Base-by-base conservation (phyloP, 2,888 invertebrate species). In the Chrysolina oricalcia region DNA sequence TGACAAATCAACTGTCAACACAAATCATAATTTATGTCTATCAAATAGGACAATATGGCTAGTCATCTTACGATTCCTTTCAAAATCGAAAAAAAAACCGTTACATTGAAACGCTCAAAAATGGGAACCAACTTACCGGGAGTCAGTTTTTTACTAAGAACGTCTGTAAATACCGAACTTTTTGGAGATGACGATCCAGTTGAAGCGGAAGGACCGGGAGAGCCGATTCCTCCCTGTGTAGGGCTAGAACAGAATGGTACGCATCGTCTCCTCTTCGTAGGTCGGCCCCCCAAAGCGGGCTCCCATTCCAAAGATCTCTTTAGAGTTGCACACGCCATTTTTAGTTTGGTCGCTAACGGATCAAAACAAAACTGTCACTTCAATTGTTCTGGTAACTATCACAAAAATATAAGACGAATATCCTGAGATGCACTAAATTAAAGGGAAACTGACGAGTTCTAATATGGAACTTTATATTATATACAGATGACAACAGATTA, bases 271-370 rank as follows among this genome's bases (percentile, higher is more conserved):
- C 97, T 92, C 90, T 97, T 98, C 41, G 94, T 93, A 75, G 97
- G 96, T 86, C 96, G 91, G 87, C 95, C 95, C 88, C 95, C 94
- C 89, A 97, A 93, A 81, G 94, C 91, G 81, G 97, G 95, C 90
- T 98, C 98, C 93, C 98, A 98, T 89, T 98, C 98, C 87, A 97
- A 92, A 88, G 95, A 94, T 89, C 98, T 93, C 92, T 98, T 98
- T 83, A 98, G 92, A 87, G 98, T 98, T 90, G 98, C 98, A 92
- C 98, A 98, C 92, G 98, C 98, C 98, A 98, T 98, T 92, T 92
- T 93, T 89, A 86, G 85, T 85, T 88, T 82, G 81, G 79, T 81
- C 79, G 78, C 81, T 82, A 83, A 83, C 82, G 81, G 82, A 81
- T 81, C 82, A 81, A 83, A 82, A 82, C 82, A 82, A 81, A 76